Evolutionary conservation across 2,797 vertebrate genomes (phyloP).

Genomic region (Chromobotia macracanthus): DNA sequence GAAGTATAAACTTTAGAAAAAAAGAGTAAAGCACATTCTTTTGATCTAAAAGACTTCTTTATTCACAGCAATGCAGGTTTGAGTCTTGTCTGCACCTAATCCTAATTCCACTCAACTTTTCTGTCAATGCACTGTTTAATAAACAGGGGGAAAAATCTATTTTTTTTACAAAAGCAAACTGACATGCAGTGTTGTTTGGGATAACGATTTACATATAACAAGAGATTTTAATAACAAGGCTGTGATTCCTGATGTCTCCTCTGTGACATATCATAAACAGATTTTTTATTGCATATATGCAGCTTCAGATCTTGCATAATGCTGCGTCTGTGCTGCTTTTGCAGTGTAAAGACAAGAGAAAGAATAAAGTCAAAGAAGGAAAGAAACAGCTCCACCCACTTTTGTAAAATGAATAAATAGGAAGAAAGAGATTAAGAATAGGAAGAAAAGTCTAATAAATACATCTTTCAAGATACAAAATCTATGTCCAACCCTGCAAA

Average conservation of each 20-base stretch:
- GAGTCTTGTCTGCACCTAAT: too few relatives aligned
- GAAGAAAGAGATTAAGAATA: not conserved
- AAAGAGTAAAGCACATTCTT: too few relatives aligned
- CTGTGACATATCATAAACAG: not conserved
- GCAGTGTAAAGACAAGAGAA: not conserved
- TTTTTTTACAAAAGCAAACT: not conserved
- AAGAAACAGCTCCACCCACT: not conserved
- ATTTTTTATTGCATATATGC: not conserved
- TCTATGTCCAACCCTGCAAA: not conserved
- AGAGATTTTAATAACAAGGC: not conserved
- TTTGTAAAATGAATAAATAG: not conserved
- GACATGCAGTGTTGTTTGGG: not conserved
- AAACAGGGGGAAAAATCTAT: not conserved
- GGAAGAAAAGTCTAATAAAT: constrained; percentile 11
- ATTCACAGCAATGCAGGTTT: too few relatives aligned
- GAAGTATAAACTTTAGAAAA: too few relatives aligned
- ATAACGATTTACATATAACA: not conserved
- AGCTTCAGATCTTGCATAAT: not conserved
- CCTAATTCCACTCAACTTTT: too few relatives aligned
- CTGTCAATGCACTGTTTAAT: not conserved
- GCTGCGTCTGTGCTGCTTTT: not conserved
- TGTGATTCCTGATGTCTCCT: constrained; percentile 1
- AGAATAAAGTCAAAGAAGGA: too few relatives aligned
- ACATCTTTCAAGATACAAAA: not conserved
- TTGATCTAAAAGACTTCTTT: too few relatives aligned